A percentile compares a stretch with the other conserved stretches of the same genome.
Conservation (phyloP, 2,113 vertebrate genomes). For the Pelmatolapia mariae region DNA sequence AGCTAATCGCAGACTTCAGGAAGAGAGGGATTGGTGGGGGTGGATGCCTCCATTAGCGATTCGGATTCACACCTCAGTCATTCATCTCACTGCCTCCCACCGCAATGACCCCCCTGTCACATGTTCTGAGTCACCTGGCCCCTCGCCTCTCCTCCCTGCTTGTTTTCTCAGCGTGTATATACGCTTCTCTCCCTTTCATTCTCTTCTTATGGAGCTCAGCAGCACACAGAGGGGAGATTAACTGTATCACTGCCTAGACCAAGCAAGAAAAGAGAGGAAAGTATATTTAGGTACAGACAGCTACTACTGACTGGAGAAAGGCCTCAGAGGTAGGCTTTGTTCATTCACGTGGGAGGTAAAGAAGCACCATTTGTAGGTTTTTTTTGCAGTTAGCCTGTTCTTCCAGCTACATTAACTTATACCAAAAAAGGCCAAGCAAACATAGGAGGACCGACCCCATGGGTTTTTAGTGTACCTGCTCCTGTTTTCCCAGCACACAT, state of each 20-base stretch:
- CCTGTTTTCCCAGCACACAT: not conserved
- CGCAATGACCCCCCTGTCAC: constrained; percentile 52
- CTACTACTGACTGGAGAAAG: constrained; percentile 58
- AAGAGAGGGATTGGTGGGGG: constrained; percentile 12
- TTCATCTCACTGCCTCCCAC: constrained; percentile 64
- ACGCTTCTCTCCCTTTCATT: not conserved
- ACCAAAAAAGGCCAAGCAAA: not conserved
- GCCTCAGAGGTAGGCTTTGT: constrained; percentile 36
- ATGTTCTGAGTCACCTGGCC: constrained; percentile 57
- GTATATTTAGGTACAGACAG: constrained; percentile 67
- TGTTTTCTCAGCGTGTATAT: not conserved
- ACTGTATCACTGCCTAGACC: constrained; percentile 36
- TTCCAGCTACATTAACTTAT: not conserved
- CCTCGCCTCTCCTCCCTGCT: constrained; percentile 9
- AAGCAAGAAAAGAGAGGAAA: constrained; percentile 19
- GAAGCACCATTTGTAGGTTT: constrained; percentile 34
- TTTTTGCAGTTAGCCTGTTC: constrained; percentile 11
- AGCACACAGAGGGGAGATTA: constrained; percentile 26
- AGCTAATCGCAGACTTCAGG: constrained; percentile 19
- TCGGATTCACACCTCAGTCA: constrained; percentile 64
- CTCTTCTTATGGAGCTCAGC: not conserved
- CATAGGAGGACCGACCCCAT: not conserved
- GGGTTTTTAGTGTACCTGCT: constrained; percentile 3
- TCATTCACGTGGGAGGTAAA: constrained; percentile 59
- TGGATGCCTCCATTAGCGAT: constrained; percentile 58